Conservation (phyloP, 2,888 invertebrate genomes). For the Graphium colonna region DNA sequence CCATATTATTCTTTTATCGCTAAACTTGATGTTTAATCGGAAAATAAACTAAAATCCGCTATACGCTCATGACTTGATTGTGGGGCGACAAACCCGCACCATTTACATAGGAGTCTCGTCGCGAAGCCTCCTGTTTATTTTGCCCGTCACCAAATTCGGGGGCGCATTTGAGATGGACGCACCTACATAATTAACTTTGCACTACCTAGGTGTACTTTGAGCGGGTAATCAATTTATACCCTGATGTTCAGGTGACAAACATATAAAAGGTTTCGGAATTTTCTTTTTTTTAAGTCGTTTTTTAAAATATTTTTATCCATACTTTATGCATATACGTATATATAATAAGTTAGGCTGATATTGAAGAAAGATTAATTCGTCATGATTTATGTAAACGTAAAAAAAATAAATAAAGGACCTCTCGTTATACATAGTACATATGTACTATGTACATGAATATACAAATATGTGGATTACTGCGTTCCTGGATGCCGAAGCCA, state of each 20-base stretch:
- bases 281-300: neutral
- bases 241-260: slow-evolving; percentile 28
- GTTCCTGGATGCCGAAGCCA: too few species aligned
- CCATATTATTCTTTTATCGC: too few species aligned
- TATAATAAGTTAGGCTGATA: too few species aligned
- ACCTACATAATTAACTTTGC: slow-evolving; percentile 50
- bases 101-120: slow-evolving; percentile 30
- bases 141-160: slow-evolving; percentile 30
- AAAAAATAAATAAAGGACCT: too few species aligned
- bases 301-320: neutral
- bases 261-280: slow-evolving; percentile 3
- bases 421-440: too few species aligned
- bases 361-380: too few species aligned
- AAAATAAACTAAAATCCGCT: neutral
- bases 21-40: too few species aligned
- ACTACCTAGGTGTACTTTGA: slow-evolving; percentile 42
- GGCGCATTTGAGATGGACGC: slow-evolving; percentile 27
- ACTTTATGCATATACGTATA: too few species aligned
- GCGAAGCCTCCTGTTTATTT: slow-evolving; percentile 37
- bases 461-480: too few species aligned
- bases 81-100: slow-evolving; percentile 22
- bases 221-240: slow-evolving; percentile 29
- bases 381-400: too few species aligned
- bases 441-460: too few species aligned
- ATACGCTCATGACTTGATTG: neutral